Percentiles rank a stretch among this genome's conserved stretches.
Conservation (phyloP, 2,888 invertebrate genomes). For the Conus canariensis region DNA sequence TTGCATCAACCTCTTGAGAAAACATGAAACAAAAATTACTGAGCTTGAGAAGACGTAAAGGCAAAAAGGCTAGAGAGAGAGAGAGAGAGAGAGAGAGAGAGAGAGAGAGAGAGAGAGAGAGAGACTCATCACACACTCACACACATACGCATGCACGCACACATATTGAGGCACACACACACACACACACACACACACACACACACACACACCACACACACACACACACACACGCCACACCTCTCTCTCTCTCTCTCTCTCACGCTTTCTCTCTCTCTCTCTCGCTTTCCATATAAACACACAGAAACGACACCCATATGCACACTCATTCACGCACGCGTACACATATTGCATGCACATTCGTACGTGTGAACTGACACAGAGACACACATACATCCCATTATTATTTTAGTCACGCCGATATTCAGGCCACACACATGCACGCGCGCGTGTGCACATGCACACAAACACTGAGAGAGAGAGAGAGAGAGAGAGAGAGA, state of each 20-base stretch:
- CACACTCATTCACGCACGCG: not conserved
- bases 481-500: too few relatives aligned
- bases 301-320: not conserved
- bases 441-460: not conserved
- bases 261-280: constrained; percentile 8
- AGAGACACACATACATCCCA: not conserved
- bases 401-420: not conserved
- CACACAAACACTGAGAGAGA: too few relatives aligned
- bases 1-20: not conserved
- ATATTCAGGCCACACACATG: not conserved
- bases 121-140: too few relatives aligned
- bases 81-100: constrained; percentile 11
- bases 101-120: too few relatives aligned
- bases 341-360: not conserved
- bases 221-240: too few relatives aligned
- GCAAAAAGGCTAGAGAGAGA: not conserved
- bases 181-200: too few relatives aligned
- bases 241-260: not conserved
- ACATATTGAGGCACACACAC: too few relatives aligned
- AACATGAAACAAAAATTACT: not conserved
- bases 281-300: not conserved
- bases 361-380: not conserved
- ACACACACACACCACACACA: too few relatives aligned
- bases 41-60: not conserved
- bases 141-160: too few relatives aligned